Evolutionary conservation across 2,888 invertebrate genomes (phyloP).

Genomic region (Strigamia transsilvanica): DNA sequence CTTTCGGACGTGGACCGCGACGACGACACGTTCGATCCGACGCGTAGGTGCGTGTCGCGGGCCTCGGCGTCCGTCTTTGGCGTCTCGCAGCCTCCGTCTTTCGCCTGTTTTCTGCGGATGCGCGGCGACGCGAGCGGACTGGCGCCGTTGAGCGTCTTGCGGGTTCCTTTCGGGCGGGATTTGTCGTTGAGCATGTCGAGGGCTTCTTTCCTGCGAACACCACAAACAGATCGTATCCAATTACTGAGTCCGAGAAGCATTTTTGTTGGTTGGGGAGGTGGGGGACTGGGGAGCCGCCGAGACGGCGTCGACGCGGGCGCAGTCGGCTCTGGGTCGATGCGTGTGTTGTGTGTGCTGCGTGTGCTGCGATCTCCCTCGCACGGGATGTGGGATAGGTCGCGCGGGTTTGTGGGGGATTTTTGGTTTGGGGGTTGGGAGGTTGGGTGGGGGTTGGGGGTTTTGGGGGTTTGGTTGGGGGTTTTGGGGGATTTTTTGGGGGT

Average conservation of each 20-base stretch:
- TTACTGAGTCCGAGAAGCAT: slow-evolving; percentile 48
- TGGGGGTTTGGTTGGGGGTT: no score
- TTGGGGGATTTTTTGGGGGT: no score
- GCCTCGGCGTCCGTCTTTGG: not conserved
- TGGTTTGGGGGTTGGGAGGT: no score
- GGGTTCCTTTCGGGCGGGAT: slow-evolving; percentile 71
- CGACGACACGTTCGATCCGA: not conserved
- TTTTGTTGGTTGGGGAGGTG: not conserved
- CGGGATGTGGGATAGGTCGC: not conserved
- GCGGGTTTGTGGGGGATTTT: no score
- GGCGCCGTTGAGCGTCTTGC: not conserved
- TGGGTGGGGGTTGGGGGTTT: no score
- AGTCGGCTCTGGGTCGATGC: not conserved
- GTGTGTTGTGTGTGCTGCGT: no score
- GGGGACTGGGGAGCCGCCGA: not conserved
- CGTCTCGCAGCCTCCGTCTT: not conserved
- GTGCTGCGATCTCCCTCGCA: not conserved
- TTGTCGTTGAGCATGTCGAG: slow-evolving; percentile 84
- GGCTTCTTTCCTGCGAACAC: slow-evolving; percentile 73
- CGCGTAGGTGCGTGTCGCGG: not conserved
- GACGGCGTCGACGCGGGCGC: not conserved
- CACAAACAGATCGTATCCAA: slow-evolving; percentile 51
- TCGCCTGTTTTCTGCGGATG: not conserved
- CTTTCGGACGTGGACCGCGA: not conserved
- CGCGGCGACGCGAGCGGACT: slow-evolving; percentile 9